A percentile compares a stretch with the other conserved stretches of the same genome.
phyloP scores from a whole-genome alignment of 2,888 invertebrate genomes.

The Listrodromus nycthemerus region DNA sequence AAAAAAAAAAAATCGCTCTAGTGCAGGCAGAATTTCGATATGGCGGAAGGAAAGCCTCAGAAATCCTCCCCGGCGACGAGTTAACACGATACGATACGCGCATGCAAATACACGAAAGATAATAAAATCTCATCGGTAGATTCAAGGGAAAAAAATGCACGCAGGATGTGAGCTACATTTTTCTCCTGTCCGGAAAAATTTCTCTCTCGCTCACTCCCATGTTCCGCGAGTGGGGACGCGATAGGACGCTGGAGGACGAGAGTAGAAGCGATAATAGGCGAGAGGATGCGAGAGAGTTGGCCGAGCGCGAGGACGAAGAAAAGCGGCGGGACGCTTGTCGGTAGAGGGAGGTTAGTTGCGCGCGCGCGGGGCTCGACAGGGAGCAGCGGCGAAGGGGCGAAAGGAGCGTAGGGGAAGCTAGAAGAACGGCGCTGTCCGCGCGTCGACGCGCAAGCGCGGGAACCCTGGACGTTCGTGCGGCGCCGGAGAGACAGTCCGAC shows the following conservation, averaged over 20 bases:
- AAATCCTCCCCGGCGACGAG: too few relatives aligned
- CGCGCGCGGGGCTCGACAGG: too few relatives aligned
- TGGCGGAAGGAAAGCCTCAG: too few relatives aligned
- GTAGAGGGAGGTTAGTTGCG: slow-evolving; percentile 53
- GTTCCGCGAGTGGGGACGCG: neutral
- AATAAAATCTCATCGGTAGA: too few relatives aligned
- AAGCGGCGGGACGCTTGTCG: slow-evolving; percentile 37
- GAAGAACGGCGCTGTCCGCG: slow-evolving; percentile 18
- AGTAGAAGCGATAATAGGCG: neutral
- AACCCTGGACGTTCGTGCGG: slow-evolving; percentile 63
- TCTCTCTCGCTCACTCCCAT: too few relatives aligned
- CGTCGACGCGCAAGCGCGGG: slow-evolving; percentile 67
- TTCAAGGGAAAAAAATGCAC: too few relatives aligned
- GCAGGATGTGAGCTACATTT: too few relatives aligned
- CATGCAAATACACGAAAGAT: too few relatives aligned
- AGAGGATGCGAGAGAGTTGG: neutral
- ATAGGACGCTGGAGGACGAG: neutral
- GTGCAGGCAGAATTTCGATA: too few relatives aligned
- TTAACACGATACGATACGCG: too few relatives aligned
- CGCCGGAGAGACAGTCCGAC: slow-evolving; percentile 74
- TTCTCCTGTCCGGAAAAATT: too few relatives aligned
- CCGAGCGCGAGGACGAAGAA: slow-evolving; percentile 42
- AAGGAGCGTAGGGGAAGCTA: neutral
- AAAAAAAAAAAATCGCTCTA: too few relatives aligned
- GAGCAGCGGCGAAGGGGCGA: slow-evolving; percentile 66